A percentile compares a stretch with the other conserved stretches of the same genome.
These are phyloP conservation scores for Gallinago nigripennis DNA, from an alignment of 2,797 vertebrate species.

Conservation along the genomic window DNA sequence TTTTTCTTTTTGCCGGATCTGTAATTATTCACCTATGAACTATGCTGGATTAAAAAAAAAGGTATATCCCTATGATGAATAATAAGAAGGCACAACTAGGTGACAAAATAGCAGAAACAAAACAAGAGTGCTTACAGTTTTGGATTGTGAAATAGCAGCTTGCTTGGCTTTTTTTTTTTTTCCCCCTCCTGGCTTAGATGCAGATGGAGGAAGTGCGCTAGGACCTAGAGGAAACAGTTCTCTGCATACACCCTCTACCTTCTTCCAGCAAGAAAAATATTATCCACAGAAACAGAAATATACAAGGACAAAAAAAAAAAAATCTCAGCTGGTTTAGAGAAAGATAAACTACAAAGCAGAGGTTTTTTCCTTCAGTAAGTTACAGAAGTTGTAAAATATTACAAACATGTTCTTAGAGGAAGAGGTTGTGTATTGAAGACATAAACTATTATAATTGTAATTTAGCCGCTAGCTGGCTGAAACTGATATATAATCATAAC, in stretches of 20 bases:
- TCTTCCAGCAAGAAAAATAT: slow-evolving; percentile 66
- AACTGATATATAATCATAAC: not conserved
- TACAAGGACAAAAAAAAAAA: not conserved
- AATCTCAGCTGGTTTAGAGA: not conserved
- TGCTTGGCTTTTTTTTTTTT: not conserved
- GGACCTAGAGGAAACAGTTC: slow-evolving; percentile 84
- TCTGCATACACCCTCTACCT: slow-evolving; percentile 84
- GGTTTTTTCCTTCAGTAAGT: not conserved
- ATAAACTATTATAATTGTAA: not conserved
- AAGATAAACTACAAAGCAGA: slow-evolving; percentile 7
- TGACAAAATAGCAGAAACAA: not conserved
- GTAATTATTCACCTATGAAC: not conserved
- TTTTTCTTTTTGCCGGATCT: not conserved
- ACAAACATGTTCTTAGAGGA: not conserved
- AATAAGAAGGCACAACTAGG: not conserved
- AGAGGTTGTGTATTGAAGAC: not conserved
- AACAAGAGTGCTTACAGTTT: not conserved
- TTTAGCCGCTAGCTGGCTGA: not conserved
- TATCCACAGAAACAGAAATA: slow-evolving; percentile 50
- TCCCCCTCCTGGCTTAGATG: slow-evolving; percentile 50
- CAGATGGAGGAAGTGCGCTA: slow-evolving; percentile 80
- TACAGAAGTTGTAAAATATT: not conserved
- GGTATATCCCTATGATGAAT: not conserved
- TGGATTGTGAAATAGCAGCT: slow-evolving; percentile 4
- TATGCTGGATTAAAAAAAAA: not conserved